Conservation (phyloP, 1,140 invertebrate species). For the Drosophila subobscura region DNA sequence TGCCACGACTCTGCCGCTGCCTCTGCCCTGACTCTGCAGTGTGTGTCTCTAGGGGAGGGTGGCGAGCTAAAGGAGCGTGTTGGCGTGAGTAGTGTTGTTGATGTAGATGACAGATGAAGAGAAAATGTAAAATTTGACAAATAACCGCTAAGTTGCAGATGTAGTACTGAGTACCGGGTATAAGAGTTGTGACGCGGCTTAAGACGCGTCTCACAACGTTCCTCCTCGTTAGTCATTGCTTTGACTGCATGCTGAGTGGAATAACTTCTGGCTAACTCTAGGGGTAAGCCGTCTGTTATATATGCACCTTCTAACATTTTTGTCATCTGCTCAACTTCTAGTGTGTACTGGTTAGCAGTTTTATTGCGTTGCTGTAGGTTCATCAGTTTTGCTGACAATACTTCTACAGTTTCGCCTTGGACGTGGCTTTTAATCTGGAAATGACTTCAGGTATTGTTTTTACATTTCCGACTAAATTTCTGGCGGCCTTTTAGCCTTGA, state of each 20-base stretch:
- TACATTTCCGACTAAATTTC: slow-evolving; percentile 7
- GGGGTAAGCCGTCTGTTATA: slow-evolving; percentile 14
- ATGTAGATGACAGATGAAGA: too few species aligned
- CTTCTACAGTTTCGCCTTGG: slow-evolving; percentile 11
- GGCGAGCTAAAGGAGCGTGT: too few species aligned
- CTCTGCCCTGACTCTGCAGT: too few species aligned
- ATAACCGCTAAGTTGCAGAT: too few species aligned
- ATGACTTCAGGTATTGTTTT: slow-evolving; percentile 1
- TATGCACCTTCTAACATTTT: slow-evolving; percentile 19
- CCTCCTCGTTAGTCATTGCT: slow-evolving; percentile 26
- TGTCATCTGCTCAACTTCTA: slow-evolving; percentile 5
- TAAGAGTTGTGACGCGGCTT: too few species aligned
- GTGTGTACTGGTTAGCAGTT: slow-evolving; percentile 8
- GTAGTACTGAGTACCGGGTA: too few species aligned
- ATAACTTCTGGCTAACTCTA: slow-evolving; percentile 26
- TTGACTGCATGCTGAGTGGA: slow-evolving; percentile 10
- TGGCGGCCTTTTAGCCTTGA: slow-evolving; percentile 5
- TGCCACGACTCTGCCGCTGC: too few species aligned
- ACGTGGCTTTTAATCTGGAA: slow-evolving; percentile 1
- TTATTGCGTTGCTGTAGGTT: slow-evolving; percentile 4
- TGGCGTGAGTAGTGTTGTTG: too few species aligned
- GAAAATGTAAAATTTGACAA: too few species aligned
- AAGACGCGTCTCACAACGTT: too few species aligned
- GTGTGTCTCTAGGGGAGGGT: too few species aligned
- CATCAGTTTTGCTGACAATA: slow-evolving; percentile 14